Conservation (phyloP, 2,797 vertebrate species). For the Cheirogaleus major region DNA sequence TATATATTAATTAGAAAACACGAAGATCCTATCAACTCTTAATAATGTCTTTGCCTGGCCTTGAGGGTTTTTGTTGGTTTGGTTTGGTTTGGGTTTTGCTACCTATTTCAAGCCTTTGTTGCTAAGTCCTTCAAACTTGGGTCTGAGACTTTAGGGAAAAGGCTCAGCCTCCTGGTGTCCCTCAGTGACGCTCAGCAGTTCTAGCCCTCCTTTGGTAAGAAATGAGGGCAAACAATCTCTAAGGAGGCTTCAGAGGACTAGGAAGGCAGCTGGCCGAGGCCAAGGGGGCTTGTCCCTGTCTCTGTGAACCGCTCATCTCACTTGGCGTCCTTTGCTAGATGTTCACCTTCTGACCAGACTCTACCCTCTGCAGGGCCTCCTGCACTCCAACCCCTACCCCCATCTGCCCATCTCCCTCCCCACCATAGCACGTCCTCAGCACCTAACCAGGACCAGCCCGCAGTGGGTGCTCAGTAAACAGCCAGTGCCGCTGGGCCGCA, state of each 20-base stretch:
- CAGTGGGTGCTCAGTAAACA: background rate
- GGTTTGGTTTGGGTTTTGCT: background rate
- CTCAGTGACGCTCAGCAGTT: background rate
- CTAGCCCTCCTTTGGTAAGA: background rate
- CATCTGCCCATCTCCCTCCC: background rate
- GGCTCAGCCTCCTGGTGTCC: background rate
- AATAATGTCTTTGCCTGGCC: background rate
- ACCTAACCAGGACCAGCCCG: background rate
- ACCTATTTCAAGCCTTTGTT: background rate
- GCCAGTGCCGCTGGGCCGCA: too few relatives aligned
- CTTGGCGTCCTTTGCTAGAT: background rate
- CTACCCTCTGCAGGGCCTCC: accelerated
- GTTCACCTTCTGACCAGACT: background rate
- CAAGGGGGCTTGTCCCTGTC: background rate
- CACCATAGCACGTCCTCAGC: background rate
- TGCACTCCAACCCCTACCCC: too few relatives aligned
- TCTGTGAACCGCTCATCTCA: background rate
- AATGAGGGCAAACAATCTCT: background rate
- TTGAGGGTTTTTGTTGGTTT: background rate
- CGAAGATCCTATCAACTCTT: background rate
- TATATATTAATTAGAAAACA: background rate
- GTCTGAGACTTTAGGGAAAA: background rate
- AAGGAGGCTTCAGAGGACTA: background rate
- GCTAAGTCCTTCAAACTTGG: background rate
- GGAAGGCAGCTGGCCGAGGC: background rate